These are phyloP conservation scores for Oceanites oceanicus DNA, from an alignment of 2,113 vertebrate species.

Conservation along the genomic window DNA sequence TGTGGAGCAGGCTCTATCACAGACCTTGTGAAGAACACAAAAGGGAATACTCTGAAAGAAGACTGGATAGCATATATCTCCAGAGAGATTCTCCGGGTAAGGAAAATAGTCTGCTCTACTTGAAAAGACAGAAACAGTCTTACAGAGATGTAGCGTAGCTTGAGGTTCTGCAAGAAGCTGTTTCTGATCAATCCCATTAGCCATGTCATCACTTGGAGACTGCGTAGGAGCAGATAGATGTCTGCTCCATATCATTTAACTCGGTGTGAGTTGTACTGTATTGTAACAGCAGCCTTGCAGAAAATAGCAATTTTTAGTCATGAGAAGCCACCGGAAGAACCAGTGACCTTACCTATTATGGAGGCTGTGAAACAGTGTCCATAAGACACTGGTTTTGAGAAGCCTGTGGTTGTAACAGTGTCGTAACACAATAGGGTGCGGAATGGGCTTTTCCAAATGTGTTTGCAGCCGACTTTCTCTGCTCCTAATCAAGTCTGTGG, in stretches of 20 bases:
- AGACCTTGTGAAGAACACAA: conserved; percentile 98
- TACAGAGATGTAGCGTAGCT: background rate
- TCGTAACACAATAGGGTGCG: rapidly evolving
- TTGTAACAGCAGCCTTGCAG: background rate
- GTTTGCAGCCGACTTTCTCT: background rate
- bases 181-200: conserved; percentile 8
- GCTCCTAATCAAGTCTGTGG: background rate
- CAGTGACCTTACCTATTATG: background rate
- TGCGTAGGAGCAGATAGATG: background rate
- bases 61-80: conserved; percentile 99
- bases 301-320: background rate
- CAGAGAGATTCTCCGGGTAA: conserved; percentile 91
- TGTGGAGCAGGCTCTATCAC: conserved; percentile 98
- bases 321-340: background rate
- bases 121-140: background rate
- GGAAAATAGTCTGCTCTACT: conserved; percentile 23
- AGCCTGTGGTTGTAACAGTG: background rate
- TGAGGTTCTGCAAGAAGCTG: conserved; percentile 1
- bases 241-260: background rate
- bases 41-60: conserved; percentile 96
- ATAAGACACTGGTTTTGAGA: background rate
- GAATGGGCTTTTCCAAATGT: background rate
- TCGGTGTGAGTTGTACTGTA: background rate
- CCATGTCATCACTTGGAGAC: background rate
- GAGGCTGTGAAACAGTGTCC: background rate